phyloP scores from a whole-genome alignment of 2,888 invertebrate genomes.

The Parnassius orleans region DNA sequence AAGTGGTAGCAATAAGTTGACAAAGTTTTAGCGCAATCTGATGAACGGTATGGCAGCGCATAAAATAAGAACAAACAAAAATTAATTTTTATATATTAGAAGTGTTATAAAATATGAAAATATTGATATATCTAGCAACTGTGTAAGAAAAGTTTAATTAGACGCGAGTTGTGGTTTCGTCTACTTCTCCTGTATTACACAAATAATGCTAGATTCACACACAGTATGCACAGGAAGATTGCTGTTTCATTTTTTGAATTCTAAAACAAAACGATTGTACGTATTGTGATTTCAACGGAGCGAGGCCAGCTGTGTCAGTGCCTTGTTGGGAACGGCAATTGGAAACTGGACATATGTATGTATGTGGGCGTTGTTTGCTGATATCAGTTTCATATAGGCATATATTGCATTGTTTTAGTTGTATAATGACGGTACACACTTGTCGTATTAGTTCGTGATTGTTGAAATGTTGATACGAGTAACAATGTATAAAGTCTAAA shows the following conservation, averaged over 20 bases:
- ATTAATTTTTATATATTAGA: too few species aligned
- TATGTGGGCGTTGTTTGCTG: not conserved
- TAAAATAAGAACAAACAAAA: too few species aligned
- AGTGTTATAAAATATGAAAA: too few species aligned
- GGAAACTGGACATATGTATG: not conserved
- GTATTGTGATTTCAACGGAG: not conserved
- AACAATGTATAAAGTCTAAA: not conserved
- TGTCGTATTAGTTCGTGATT: not conserved
- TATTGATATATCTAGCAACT: too few species aligned
- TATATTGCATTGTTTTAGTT: not conserved
- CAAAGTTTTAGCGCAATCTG: too few species aligned
- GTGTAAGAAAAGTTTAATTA: too few species aligned
- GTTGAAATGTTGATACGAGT: not conserved
- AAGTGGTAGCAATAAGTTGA: too few species aligned
- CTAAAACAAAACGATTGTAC: not conserved
- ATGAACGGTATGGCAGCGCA: too few species aligned
- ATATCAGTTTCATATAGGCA: not conserved
- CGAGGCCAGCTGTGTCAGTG: conserved; percentile 1
- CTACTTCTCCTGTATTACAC: too few species aligned
- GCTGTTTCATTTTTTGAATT: not conserved
- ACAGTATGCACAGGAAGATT: not conserved
- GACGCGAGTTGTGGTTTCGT: too few species aligned
- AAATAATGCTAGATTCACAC: too few species aligned
- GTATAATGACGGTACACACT: not conserved
- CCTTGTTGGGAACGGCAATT: conserved; percentile 1